Base-by-base conservation (phyloP, 2,888 invertebrate species). In the Metacarcinus magister region DNA sequence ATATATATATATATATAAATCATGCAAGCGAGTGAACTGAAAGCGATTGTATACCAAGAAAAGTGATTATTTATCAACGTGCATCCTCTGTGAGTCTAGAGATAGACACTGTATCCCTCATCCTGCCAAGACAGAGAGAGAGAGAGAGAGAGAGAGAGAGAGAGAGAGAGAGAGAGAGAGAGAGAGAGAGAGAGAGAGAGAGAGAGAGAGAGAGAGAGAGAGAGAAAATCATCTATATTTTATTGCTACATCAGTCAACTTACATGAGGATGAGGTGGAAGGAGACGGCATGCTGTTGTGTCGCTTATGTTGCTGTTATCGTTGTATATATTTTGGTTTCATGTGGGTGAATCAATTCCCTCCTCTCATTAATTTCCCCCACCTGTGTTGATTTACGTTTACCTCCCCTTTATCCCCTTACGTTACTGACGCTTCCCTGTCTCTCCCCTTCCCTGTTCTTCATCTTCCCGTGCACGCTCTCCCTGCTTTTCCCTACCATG, bases 161-260 rank as follows among this genome's bases (percentile, higher is more conserved):
- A 89, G 89, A 89, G 89, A 89, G 89, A 89, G 89, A 89, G 89
- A 89, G 89, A 89, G 39, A 89, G 89, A 89, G 89, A 89, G 89
- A 89, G 89, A 89, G 89, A 89, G 89, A 89, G 89, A 89, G 89
- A 89, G 89, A 89, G 89, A 89, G 89, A 89, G 89, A 89, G 89
- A 89, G 89, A 89, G 89, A 67, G 67, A 67, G 67, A 67, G 67
- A 67, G 67, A 67, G 67, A 67, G 39, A 39, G 39, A 39, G 39
- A 39, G 39, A 39, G 39, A 39, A 2, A 39, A 39, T 39, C 39
- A 39, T 39, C 39, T 39, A 39, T 39, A 39, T 39, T 39, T 39
- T 39, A 39, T 39, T 39, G 39, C 39, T 39, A 39, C 39, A 39
- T 39, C 39, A 39, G 39, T 39, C 39, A 39, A 39, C 39, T 39